Conservation (phyloP, 2,113 vertebrate species). For the Salvelinus fontinalis region DNA sequence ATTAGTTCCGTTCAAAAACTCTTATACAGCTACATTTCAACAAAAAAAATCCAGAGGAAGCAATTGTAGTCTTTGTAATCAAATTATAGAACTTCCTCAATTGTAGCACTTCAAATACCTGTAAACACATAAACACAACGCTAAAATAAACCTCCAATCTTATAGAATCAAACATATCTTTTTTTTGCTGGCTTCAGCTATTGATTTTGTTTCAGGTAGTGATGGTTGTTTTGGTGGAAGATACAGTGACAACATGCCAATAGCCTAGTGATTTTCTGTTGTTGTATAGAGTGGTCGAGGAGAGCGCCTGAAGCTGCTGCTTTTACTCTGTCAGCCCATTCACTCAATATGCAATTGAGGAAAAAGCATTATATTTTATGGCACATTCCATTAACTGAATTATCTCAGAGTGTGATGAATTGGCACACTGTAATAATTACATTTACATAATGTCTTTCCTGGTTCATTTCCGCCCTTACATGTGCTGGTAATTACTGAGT, state of each 20-base stretch:
- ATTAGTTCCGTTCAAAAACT: not conserved
- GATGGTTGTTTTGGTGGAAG: not conserved
- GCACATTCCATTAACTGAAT: slow-evolving; percentile 47
- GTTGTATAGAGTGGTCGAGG: not conserved
- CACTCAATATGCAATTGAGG: slow-evolving; percentile 39
- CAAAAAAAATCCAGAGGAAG: not conserved
- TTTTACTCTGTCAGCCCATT: slow-evolving; percentile 1
- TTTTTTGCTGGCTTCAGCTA: not conserved
- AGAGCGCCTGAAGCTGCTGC: not conserved
- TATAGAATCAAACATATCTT: not conserved
- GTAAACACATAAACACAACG: not conserved
- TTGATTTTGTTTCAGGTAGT: not conserved
- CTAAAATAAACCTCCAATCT: too few relatives aligned
- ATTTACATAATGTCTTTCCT: slow-evolving; percentile 71
- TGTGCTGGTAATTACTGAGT: slow-evolving; percentile 51
- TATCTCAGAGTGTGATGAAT: slow-evolving; percentile 62
- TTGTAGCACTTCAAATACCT: too few relatives aligned
- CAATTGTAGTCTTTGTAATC: not conserved
- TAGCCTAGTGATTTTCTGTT: not conserved
- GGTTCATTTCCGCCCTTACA: slow-evolving; percentile 59
- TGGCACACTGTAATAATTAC: slow-evolving; percentile 56
- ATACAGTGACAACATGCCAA: not conserved
- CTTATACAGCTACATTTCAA: not conserved
- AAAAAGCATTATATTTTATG: slow-evolving; percentile 43
- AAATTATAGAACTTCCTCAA: too few relatives aligned